These are phyloP conservation scores for Trichosurus vulpecula DNA, from an alignment of 2,797 vertebrate species.

Conservation along the genomic window DNA sequence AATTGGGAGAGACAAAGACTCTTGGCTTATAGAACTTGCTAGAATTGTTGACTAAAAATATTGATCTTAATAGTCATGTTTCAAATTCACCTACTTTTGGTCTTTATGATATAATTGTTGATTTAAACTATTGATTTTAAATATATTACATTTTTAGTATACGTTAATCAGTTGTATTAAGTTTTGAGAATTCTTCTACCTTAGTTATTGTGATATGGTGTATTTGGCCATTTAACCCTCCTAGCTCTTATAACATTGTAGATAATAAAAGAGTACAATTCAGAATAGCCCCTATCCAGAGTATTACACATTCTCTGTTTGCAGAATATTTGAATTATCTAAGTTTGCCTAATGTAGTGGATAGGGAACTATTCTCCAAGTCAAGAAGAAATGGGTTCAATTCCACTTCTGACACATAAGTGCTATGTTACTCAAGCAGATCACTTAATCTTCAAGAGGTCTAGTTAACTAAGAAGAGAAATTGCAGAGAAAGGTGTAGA, in stretches of 20 bases:
- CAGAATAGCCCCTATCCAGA: background rate
- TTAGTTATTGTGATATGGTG: background rate
- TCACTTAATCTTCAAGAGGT: background rate
- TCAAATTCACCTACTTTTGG: too few relatives aligned
- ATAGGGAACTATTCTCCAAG: background rate
- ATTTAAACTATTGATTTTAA: background rate
- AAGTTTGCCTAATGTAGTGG: background rate
- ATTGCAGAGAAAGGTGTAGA: background rate
- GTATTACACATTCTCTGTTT: background rate
- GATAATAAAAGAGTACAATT: background rate
- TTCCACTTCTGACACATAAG: background rate
- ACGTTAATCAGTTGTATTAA: background rate
- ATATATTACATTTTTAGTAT: background rate
- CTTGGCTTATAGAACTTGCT: too few relatives aligned
- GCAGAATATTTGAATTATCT: background rate
- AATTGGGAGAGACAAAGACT: too few relatives aligned
- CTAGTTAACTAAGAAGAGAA: background rate
- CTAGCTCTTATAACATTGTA: background rate
- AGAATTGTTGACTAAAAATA: too few relatives aligned
- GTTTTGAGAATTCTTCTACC: background rate
- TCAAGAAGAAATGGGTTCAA: background rate
- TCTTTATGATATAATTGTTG: too few relatives aligned
- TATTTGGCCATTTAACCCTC: background rate
- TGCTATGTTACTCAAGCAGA: background rate
- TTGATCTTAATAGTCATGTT: too few relatives aligned